A percentile compares a stretch with the other conserved stretches of the same genome.
These are phyloP conservation scores for Neotragus pygmaeus DNA, from an alignment of 2,113 vertebrate genomes.

Conservation along the genomic window DNA sequence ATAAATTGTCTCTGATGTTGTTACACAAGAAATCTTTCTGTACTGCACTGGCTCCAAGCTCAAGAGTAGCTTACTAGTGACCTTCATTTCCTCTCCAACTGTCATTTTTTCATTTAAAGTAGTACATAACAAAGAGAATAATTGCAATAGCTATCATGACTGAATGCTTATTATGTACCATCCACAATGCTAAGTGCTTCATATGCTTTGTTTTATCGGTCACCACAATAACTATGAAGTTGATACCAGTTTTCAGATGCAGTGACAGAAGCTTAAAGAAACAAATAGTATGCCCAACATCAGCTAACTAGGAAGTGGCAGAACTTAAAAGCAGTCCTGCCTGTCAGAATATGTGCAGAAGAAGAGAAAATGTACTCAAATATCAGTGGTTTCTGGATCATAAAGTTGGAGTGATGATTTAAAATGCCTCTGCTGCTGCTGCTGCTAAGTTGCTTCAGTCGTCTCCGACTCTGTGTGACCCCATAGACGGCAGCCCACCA, in stretches of 20 bases:
- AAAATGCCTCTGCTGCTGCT: not conserved
- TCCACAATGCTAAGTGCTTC: not conserved
- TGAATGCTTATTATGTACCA: not conserved
- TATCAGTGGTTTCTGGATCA: not conserved
- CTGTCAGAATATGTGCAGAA: not conserved
- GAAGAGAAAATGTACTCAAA: not conserved
- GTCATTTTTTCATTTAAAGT: not conserved
- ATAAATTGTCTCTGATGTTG: not conserved
- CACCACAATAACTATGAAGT: not conserved
- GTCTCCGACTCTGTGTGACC: no score
- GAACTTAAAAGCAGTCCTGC: not conserved
- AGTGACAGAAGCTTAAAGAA: constrained; percentile 8
- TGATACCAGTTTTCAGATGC: not conserved
- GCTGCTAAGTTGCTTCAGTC: no score
- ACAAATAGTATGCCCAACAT: not conserved
- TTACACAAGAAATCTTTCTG: not conserved
- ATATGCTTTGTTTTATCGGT: not conserved
- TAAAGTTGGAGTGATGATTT: not conserved
- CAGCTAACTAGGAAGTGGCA: not conserved
- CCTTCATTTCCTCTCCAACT: not conserved
- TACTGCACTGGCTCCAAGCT: not conserved
- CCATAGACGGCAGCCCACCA: no score
- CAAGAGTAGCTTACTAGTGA: not conserved
- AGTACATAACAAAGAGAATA: not conserved
- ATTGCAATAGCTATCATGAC: not conserved